Conservation (phyloP, 2,888 invertebrate genomes). For the Diaperis boleti region DNA sequence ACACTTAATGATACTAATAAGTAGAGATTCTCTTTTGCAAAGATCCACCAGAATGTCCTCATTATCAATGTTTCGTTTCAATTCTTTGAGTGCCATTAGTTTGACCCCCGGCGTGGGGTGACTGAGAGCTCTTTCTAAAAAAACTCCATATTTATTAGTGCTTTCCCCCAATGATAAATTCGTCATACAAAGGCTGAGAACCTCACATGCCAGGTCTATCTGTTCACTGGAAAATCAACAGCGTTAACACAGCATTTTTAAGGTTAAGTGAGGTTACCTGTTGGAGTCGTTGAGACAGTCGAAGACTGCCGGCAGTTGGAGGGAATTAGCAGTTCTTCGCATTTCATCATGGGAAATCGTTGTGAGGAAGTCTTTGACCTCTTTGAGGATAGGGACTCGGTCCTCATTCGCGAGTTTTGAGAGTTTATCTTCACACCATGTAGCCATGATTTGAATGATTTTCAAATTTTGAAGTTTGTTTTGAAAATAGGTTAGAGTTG, state of each 20-base stretch:
- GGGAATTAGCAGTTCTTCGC: conserved; percentile 61
- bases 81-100: conserved; percentile 74
- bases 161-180: conserved; percentile 74
- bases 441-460: conserved; percentile 56
- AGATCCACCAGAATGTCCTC: conserved; percentile 57
- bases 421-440: conserved; percentile 67
- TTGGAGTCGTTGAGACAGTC: conserved; percentile 73
- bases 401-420: conserved; percentile 66
- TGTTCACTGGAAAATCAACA: conserved; percentile 67
- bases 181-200: conserved; percentile 74
- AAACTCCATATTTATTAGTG: conserved; percentile 71
- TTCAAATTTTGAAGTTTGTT: too few species aligned
- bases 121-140: conserved; percentile 73
- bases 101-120: conserved; percentile 76
- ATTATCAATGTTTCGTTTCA: conserved; percentile 62
- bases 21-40: conserved; percentile 62
- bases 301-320: conserved; percentile 73
- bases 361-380: conserved; percentile 66
- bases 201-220: conserved; percentile 74
- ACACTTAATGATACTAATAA: conserved; percentile 71
- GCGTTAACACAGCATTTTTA: conserved; percentile 50
- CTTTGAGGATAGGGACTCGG: conserved; percentile 65
- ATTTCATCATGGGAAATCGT: conserved; percentile 64
- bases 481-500: too few species aligned
- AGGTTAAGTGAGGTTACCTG: conserved; percentile 63